Evolutionary conservation across 2,797 vertebrate genomes (phyloP), one percentile per base, ranked within the genome.

Genomic region (Bradypodion ventrale): DNA sequence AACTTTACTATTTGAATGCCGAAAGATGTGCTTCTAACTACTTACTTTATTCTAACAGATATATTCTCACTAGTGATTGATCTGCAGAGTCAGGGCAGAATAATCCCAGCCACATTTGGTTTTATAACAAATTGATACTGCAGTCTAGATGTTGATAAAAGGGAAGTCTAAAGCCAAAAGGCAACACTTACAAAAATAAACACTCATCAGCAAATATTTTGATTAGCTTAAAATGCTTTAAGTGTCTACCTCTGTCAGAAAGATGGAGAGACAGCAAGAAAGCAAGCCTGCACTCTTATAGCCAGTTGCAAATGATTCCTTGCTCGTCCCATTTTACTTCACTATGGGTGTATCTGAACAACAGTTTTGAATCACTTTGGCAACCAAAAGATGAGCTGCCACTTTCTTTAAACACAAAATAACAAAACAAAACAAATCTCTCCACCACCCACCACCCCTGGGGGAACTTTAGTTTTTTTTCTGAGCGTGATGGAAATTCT

Each of bases 201-300:
- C 95, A 94, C 89, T 96, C 94, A 95, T 95, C 95, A 96, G 93
- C 91, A 96, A 96, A 96, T 95, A 96, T 94, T 95, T 95, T 92
- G 92, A 94, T 95, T 94, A 95, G 93, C 95, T 95, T 83, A 96
- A 95, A 96, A 94, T 90, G 81, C 91, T 95, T 94, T 93, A 93
- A 90, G 83, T 82, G 90, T 87, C 92, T 91, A 91, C 82, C 73
- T 85, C 94, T 93, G 90, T 44, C 87, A 89, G 91, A 78, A 52
- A 70, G 85, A 87, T 88, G 75, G 86, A 84, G 84, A 83, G 82
- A 87, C 85, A 87, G 23, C 21, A 72, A 86, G 87, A 84, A 62
- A 74, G 86, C 75, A 62, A 74, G 86, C 69, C 62, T 1, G 5
- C 46, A 46, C 49, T 80, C 80, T 83, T 85, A 83, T 75, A 25